These are phyloP conservation scores for Eutolmus rufibarbis DNA, from an alignment of 2,888 invertebrate species.

Conservation along the genomic window DNA sequence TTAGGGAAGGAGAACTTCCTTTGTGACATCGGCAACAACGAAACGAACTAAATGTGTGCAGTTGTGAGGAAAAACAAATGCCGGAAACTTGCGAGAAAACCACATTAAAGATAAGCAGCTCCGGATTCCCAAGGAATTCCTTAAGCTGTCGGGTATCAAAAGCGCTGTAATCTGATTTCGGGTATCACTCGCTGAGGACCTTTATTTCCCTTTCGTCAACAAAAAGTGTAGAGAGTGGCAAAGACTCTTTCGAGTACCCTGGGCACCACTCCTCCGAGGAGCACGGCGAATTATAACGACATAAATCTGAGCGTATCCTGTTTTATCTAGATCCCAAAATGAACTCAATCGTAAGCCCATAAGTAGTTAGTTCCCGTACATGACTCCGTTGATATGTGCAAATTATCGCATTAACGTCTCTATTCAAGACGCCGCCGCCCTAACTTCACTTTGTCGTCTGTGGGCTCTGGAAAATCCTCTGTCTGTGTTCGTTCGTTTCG, in stretches of 20 bases:
- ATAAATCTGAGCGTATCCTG: conserved; percentile 37
- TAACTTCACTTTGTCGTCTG: not conserved
- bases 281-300: conserved; percentile 32
- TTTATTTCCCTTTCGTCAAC: conserved; percentile 18
- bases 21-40: not conserved
- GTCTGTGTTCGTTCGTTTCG: not conserved
- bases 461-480: not conserved
- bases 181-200: not conserved
- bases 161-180: conserved; percentile 2
- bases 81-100: not conserved
- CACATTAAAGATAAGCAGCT: not conserved
- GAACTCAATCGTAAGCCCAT: conserved; percentile 41
- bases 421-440: not conserved
- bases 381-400: conserved; percentile 40
- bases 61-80: not conserved
- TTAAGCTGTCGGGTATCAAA: not conserved
- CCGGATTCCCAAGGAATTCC: not conserved
- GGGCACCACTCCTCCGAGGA: not conserved
- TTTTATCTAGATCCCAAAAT: conserved; percentile 36
- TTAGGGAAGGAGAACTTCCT: not conserved
- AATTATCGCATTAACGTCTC: conserved; percentile 39
- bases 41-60: not conserved
- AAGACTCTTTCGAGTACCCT: not conserved
- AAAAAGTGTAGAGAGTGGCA: not conserved
- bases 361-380: conserved; percentile 41